Evolutionary conservation across 2,113 vertebrate species (phyloP).

Genomic region (Artemisiospiza belli): DNA sequence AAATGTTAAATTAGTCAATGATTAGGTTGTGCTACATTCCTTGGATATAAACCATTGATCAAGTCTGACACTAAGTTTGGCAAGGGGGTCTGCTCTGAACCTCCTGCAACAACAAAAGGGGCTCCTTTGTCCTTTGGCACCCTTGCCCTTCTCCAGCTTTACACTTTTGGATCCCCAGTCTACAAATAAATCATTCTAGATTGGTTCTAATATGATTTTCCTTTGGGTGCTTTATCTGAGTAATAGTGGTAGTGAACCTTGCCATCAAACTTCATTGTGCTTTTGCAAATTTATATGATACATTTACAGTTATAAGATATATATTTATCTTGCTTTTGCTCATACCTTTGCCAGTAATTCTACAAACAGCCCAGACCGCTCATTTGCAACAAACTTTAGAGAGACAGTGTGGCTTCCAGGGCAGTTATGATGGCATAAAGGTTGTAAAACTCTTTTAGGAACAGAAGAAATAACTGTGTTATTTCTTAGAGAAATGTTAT

Average conservation of each 20-base stretch:
- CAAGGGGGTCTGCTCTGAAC: background rate
- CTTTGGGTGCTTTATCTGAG: background rate
- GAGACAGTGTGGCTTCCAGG: background rate
- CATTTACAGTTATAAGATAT: background rate
- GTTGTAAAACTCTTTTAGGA: background rate
- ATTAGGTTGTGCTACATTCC: background rate
- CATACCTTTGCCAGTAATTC: background rate
- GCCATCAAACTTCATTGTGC: background rate
- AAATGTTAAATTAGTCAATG: background rate
- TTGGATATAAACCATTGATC: background rate
- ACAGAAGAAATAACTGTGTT: background rate
- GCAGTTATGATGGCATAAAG: background rate
- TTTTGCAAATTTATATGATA: background rate
- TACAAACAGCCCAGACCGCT: background rate
- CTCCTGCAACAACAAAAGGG: background rate
- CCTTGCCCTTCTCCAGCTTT: background rate
- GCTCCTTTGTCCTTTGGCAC: background rate
- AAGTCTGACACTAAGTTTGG: background rate
- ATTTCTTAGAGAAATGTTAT: too few relatives aligned
- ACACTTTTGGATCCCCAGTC: background rate
- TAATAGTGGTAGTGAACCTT: background rate
- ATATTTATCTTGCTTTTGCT: background rate
- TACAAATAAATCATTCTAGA: background rate
- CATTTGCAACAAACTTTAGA: background rate
- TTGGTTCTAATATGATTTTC: background rate